Evolutionary conservation across 2,888 invertebrate species (phyloP).

Genomic region (Macaria notata): DNA sequence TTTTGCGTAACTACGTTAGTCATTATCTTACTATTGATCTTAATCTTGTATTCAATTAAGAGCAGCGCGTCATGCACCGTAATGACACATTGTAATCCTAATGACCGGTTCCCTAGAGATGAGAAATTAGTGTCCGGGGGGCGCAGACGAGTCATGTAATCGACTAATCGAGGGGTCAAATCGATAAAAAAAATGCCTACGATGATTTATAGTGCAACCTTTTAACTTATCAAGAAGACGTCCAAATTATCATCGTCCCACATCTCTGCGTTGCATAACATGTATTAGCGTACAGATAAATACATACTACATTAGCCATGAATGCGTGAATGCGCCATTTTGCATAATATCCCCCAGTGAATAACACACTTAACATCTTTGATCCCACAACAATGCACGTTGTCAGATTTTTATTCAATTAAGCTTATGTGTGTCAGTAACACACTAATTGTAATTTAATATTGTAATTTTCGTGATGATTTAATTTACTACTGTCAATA

Average conservation of each 20-base stretch:
- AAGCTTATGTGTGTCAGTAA: conserved; percentile 15
- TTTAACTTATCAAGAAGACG: conserved; percentile 21
- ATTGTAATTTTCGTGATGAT: conserved; percentile 26
- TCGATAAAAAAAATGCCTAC: conserved; percentile 10
- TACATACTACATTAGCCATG: conserved; percentile 24
- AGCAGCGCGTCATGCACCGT: conserved; percentile 4
- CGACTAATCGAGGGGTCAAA: conserved; percentile 1
- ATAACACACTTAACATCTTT: conserved; percentile 21
- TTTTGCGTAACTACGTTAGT: conserved; percentile 28
- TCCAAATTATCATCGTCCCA: conserved; percentile 41
- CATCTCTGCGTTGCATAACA: conserved; percentile 52
- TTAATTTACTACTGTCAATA: conserved; percentile 34
- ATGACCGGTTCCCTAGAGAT: conserved; percentile 2
- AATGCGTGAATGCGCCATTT: conserved; percentile 26
- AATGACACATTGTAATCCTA: background rate
- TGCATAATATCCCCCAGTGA: conserved; percentile 24
- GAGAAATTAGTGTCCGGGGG: background rate
- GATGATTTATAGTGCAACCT: conserved; percentile 20
- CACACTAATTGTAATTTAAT: conserved; percentile 9
- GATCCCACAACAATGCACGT: conserved; percentile 23
- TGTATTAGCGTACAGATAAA: conserved; percentile 41
- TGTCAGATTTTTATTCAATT: conserved; percentile 35
- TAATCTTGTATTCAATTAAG: conserved; percentile 28
- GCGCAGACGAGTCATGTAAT: background rate
- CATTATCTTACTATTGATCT: conserved; percentile 19